Conservation (phyloP, 2,113 vertebrate genomes). For the Carassius carassius region DNA sequence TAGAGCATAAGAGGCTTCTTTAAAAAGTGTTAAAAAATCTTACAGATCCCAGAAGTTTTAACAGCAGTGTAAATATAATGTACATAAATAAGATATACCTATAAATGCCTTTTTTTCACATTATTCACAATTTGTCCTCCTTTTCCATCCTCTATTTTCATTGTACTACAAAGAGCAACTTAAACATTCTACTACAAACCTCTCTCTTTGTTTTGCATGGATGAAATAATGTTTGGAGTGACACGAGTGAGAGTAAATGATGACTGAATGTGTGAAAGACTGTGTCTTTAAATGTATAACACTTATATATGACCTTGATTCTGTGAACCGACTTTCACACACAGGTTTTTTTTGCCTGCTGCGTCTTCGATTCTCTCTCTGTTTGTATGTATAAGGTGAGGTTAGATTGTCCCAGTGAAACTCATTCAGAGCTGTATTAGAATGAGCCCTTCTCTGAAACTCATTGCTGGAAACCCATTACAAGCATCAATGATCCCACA, state of each 20-base stretch:
- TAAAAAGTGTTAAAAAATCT: too few species aligned
- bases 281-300: neutral
- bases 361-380: neutral
- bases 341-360: neutral
- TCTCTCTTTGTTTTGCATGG: neutral
- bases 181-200: neutral
- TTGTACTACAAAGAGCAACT: neutral
- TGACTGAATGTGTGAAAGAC: neutral
- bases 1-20: too few species aligned
- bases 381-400: neutral
- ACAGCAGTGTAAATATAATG: too few species aligned
- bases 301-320: neutral
- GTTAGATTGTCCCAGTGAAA: constrained; percentile 17
- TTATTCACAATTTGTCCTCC: too few species aligned
- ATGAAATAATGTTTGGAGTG: neutral
- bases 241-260: neutral
- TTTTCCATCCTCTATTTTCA: too few species aligned
- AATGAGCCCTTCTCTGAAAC: constrained; percentile 15
- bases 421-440: constrained; percentile 41
- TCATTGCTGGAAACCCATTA: constrained; percentile 51
- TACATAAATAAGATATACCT: too few species aligned
- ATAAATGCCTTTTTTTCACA: too few species aligned
- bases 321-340: neutral
- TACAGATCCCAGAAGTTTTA: too few species aligned
- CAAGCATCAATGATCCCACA: constrained; percentile 42